Evolutionary conservation across 2,888 invertebrate genomes (phyloP).

Genomic region (Andrena fulva): DNA sequence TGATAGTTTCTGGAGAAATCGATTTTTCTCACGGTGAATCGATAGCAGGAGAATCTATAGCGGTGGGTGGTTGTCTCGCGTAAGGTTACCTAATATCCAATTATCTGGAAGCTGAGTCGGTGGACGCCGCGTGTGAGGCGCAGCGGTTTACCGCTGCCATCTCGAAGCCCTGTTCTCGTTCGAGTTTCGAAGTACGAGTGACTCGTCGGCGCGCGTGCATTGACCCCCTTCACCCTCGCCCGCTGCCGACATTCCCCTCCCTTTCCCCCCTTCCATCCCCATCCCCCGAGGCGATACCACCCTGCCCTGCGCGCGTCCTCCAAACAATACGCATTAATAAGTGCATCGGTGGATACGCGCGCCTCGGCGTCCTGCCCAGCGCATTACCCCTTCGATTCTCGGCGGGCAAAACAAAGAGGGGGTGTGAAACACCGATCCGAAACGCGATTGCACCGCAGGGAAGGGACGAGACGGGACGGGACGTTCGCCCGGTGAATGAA

Average conservation of each 20-base stretch:
- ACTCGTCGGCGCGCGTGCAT: constrained; percentile 54
- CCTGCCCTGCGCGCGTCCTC: neutral
- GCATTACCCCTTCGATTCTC: neutral
- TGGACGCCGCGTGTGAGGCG: constrained; percentile 23
- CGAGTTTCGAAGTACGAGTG: constrained; percentile 49
- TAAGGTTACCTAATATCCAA: constrained; percentile 35
- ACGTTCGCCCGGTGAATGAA: too few species aligned
- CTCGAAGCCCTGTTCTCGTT: constrained; percentile 11
- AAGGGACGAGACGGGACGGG: too few species aligned
- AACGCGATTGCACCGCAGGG: neutral
- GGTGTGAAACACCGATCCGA: constrained; percentile 6
- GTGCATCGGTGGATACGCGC: constrained; percentile 2
- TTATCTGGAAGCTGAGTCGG: constrained; percentile 49
- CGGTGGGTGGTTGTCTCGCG: neutral
- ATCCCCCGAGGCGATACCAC: constrained; percentile 25
- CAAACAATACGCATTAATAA: constrained; percentile 49
- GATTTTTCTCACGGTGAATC: too few species aligned
- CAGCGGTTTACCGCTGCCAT: constrained; percentile 39
- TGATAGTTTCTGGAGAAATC: too few species aligned
- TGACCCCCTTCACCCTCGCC: constrained; percentile 56
- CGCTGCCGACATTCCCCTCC: constrained; percentile 47
- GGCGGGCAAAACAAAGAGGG: neutral
- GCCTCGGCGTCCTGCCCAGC: neutral
- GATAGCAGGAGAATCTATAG: too few species aligned
- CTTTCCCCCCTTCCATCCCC: constrained; percentile 37